Conservation (phyloP, 2,797 vertebrate genomes). For the Lithobates sylvaticus region DNA sequence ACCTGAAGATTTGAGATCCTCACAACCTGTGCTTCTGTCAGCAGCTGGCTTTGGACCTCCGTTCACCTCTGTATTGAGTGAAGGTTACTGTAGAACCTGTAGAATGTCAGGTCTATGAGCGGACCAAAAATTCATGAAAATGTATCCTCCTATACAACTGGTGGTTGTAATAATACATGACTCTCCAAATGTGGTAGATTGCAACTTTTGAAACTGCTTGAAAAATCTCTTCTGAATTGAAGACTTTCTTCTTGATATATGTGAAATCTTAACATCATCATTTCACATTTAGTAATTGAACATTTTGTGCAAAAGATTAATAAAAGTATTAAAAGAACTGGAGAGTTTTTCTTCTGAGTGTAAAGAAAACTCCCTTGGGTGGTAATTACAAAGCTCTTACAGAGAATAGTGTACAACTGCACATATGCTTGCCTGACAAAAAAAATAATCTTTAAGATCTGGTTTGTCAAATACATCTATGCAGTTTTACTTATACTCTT, state of each 20-base stretch:
- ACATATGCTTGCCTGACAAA: not conserved
- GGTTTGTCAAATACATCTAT: not conserved
- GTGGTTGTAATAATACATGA: no score
- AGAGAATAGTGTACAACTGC: not conserved
- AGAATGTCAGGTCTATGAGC: no score
- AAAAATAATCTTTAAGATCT: not conserved
- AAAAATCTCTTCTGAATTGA: not conserved
- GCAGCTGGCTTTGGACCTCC: no score
- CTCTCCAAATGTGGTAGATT: no score
- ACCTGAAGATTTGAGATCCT: no score
- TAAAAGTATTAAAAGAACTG: not conserved
- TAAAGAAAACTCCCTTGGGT: slow-evolving; percentile 3
- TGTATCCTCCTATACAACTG: not conserved
- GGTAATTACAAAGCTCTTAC: slow-evolving; percentile 16
- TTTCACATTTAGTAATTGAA: not conserved
- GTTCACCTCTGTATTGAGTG: no score
- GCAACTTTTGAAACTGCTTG: not conserved
- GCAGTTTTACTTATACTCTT: not conserved
- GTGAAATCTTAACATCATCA: not conserved
- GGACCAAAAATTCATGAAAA: no score
- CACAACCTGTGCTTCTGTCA: no score
- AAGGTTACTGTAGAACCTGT: no score
- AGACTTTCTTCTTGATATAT: not conserved
- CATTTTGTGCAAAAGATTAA: slow-evolving; percentile 5
- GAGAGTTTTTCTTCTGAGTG: not conserved